Evolutionary conservation across 2,888 invertebrate species (phyloP), one percentile per base, ranked within the genome.

Genomic region (Cybosia mesomella): DNA sequence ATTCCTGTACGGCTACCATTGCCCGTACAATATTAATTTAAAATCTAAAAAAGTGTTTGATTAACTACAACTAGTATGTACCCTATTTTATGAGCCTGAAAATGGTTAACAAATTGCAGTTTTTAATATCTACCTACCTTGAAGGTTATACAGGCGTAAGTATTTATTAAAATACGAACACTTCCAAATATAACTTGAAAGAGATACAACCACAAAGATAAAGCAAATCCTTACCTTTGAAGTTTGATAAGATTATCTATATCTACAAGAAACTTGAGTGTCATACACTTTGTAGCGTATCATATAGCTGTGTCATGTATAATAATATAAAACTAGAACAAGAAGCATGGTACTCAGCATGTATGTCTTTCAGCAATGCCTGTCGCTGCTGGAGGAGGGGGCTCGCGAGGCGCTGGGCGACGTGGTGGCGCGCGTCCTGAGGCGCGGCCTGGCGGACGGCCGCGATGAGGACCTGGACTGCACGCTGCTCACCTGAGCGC

Each of bases 391-490:
- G 87, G 99, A 99, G 80, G 95, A 96, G 62, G 99, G 99, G 66
- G 98, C 98, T 76, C 96, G 97, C 80, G 99, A 99, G 89, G 97
- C 98, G 3, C 95, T 99, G 75, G 96, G 96, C 72, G 99, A 99
- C 91, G 98, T 98, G 71, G 97, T 98, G 78, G 97, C 96, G 85
- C 98, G 98, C 95, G 98, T 98, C 73, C 94, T 98, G 86, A 97
- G 97, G 73, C 98, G 98, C 92, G 96, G 96, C 53, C 97, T 97
- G 85, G 96, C 97, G 22, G 97, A 98, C 88, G 97, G 97, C 77
- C 98, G 98, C 89, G 98, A 98, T 90, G 98, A 98, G 87, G 98
- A 99, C 89, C 96, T 99, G 74, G 99, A 99, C 91, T 98, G 98
- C 89, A 99, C 99, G 67, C 95, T 99, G 88, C 96, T 98, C 92